Evolutionary conservation across 2,888 invertebrate species (phyloP), one percentile per base, ranked within the genome.

Genomic region (Merodon equestris): DNA sequence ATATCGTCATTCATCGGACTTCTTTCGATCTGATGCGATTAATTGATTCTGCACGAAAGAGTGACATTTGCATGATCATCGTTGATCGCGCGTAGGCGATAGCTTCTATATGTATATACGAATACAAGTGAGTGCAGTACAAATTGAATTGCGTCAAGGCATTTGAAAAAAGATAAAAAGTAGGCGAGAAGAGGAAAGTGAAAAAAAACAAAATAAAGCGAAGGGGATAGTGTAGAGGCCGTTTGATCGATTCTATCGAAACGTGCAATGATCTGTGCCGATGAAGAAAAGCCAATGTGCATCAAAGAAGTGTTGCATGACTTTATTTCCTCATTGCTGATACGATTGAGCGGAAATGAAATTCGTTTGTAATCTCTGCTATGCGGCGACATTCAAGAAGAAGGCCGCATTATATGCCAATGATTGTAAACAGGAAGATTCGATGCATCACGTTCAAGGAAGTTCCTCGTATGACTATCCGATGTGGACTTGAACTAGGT

Each of bases 221-320:
- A 27, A 27, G 27, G 17, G 27, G 9, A 40, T 56, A 42, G 36
- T 72, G 72, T 10, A 40, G 48, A 51, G 61, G 38, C 50, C 51
- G 71, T 70, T 67, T 81, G 70, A 82, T 75, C 77, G 81, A 63
- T 82, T 77, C 51, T 45, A 27, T 61, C 60, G 67, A 75, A 82
- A 81, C 76, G 76, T 61, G 58, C 82, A 79, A 58, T 70, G 66
- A 70, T 81, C 75, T 68, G 63, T 13, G 9, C 13, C 14, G 54
- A 63, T 56, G 17, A 67, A 51, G 47, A 40, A 53, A 54, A 47
- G 9, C 40, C 48, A 14, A 58, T 44, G 74, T 54, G 60, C 56
- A 74, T 74, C 79, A 60, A 63, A 48, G 58, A 77, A 73, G 68
- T 74, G 58, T 68, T 44, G 79, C 54, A 50, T 68, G 40, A 19